Percentiles rank a stretch among this genome's conserved stretches.
phyloP scores from a whole-genome alignment of 2,888 invertebrate genomes.

The Tetragonula carbonaria region DNA sequence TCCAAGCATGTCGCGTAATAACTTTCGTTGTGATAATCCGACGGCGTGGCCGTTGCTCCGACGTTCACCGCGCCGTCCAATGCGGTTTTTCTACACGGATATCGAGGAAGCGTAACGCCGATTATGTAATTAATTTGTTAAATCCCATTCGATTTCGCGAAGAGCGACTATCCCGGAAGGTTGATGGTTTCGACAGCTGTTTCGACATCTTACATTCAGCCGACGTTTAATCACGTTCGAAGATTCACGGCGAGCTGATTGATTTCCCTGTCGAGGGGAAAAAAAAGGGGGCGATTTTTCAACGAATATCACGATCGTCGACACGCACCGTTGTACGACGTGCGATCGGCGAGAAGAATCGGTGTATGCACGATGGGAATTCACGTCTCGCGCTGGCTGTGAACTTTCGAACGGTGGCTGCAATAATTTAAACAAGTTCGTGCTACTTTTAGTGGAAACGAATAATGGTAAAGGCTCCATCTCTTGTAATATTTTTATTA shows the following conservation, averaged over 20 bases:
- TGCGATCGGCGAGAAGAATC: too few relatives aligned
- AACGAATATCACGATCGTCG: constrained; percentile 10
- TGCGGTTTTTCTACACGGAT: constrained; percentile 53
- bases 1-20: constrained; percentile 70
- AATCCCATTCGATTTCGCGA: constrained; percentile 61
- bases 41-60: constrained; percentile 31
- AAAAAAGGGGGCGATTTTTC: background rate
- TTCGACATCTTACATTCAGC: constrained; percentile 70
- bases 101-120: constrained; percentile 60
- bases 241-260: constrained; percentile 47
- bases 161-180: constrained; percentile 63
- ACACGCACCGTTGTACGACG: background rate
- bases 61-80: constrained; percentile 33
- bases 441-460: constrained; percentile 72
- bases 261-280: background rate
- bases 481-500: constrained; percentile 84
- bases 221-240: constrained; percentile 62
- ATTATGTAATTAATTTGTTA: constrained; percentile 52
- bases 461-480: constrained; percentile 81
- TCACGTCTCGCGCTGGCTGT: background rate
- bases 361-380: background rate
- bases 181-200: constrained; percentile 74
- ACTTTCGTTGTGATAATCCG: constrained; percentile 71
- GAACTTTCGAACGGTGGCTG: constrained; percentile 62
- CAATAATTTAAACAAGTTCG: constrained; percentile 64